A percentile compares a stretch with the other conserved stretches of the same genome.
Conservation (phyloP, 2,888 invertebrate genomes). For the Leucozona laternaria region DNA sequence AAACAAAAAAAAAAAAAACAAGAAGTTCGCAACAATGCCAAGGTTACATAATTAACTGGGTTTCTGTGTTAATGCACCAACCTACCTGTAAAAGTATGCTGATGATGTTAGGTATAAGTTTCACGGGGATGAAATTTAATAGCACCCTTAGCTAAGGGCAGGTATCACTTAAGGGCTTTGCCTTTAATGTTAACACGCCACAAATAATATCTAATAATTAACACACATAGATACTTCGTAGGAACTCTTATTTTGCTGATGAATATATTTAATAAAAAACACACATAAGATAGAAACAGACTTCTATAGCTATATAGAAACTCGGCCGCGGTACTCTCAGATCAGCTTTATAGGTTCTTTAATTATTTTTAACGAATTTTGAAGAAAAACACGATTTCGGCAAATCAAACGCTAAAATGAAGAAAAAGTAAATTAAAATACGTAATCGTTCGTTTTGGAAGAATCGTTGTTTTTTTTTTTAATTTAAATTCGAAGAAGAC, state of each 20-base stretch:
- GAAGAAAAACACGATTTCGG: background rate
- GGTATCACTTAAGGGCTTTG: conserved; percentile 5
- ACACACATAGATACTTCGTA: background rate
- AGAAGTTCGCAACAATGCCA: conserved; percentile 48
- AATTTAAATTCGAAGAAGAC: conserved; percentile 34
- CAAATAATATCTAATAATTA: background rate
- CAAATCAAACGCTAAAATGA: background rate
- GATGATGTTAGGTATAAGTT: background rate
- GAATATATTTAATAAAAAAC: background rate
- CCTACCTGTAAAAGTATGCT: conserved; percentile 25
- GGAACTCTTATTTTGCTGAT: conserved; percentile 2
- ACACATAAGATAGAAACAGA: background rate
- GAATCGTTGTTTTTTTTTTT: conserved; percentile 3
- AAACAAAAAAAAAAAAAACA: conserved; percentile 4
- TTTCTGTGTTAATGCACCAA: conserved; percentile 44
- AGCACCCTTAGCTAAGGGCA: conserved; percentile 5
- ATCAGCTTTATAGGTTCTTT: background rate
- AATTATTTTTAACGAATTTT: background rate
- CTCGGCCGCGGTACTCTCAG: background rate
- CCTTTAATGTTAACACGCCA: conserved; percentile 23
- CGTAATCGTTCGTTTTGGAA: conserved; percentile 18
- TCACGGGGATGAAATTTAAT: background rate
- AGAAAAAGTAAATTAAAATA: background rate
- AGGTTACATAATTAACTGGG: conserved; percentile 64
- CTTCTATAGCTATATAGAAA: background rate